Evolutionary conservation across 2,113 vertebrate species (phyloP).

Genomic region (Gorsachius goisagi): DNA sequence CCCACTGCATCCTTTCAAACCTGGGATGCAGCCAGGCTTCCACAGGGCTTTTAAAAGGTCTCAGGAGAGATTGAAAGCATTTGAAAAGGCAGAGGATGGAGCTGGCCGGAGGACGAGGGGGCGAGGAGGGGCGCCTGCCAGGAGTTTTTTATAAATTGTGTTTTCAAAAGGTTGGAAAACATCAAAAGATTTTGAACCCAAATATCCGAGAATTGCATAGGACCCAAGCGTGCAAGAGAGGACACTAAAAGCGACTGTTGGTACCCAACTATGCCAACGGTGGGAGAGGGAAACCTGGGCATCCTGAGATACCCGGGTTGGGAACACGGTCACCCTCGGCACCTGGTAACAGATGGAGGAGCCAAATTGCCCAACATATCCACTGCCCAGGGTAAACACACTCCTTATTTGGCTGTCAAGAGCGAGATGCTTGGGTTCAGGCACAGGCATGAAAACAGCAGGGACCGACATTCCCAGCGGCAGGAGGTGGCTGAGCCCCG

Average conservation of each 20-base stretch:
- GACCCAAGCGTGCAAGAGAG: not conserved
- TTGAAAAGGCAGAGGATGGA: not conserved
- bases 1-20: not conserved
- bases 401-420: fast-evolving
- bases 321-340: fast-evolving
- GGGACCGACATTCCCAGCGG: not conserved
- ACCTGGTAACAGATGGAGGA: not conserved
- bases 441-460: not conserved
- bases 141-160: not conserved
- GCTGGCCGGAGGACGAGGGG: not conserved
- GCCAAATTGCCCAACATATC: fast-evolving
- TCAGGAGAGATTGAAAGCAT: not conserved
- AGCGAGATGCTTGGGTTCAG: not conserved
- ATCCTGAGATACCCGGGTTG: not conserved
- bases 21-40: not conserved
- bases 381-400: fast-evolving
- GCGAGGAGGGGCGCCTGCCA: not conserved
- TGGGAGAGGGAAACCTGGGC: not conserved
- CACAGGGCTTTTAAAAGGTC: not conserved
- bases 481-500: not conserved
- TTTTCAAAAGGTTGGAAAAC: not conserved
- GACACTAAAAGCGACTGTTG: not conserved
- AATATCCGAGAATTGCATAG: not conserved
- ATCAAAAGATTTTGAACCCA: not conserved
- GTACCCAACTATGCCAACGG: not conserved